Conservation (phyloP, 2,113 vertebrate species). For the Neodon shergylaensis region DNA sequence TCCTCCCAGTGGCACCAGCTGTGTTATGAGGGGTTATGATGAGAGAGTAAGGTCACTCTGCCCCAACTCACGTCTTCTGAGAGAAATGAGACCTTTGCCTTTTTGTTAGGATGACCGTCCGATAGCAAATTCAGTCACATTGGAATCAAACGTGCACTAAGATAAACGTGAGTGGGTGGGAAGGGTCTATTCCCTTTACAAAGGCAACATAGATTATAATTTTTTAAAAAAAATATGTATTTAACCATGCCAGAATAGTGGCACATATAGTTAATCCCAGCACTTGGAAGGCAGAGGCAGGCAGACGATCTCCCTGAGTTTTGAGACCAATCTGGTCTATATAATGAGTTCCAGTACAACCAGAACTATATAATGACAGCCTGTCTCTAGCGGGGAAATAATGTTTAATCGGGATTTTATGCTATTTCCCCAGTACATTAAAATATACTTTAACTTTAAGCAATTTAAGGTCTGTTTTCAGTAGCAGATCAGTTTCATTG, state of each 20-base stretch:
- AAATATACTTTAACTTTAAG: slow-evolving; percentile 22
- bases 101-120: background rate
- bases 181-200: background rate
- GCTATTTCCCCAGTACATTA: background rate
- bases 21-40: background rate
- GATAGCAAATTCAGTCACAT: background rate
- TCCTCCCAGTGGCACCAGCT: background rate
- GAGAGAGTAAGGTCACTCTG: background rate
- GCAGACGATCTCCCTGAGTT: background rate
- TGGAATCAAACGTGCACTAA: background rate
- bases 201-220: slow-evolving; percentile 3
- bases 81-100: background rate
- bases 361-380: background rate
- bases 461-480: slow-evolving; percentile 17
- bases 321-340: background rate
- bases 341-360: background rate
- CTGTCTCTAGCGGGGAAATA: fast-evolving
- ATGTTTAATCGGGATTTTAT: background rate
- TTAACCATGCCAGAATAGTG: background rate
- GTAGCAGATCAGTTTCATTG: background rate
- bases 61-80: background rate
- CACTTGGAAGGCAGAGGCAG: no score
- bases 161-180: background rate
- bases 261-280: background rate
- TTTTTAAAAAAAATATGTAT: background rate